Evolutionary conservation across 2,888 invertebrate species (phyloP).

Genomic region (Drosophila mulleri): DNA sequence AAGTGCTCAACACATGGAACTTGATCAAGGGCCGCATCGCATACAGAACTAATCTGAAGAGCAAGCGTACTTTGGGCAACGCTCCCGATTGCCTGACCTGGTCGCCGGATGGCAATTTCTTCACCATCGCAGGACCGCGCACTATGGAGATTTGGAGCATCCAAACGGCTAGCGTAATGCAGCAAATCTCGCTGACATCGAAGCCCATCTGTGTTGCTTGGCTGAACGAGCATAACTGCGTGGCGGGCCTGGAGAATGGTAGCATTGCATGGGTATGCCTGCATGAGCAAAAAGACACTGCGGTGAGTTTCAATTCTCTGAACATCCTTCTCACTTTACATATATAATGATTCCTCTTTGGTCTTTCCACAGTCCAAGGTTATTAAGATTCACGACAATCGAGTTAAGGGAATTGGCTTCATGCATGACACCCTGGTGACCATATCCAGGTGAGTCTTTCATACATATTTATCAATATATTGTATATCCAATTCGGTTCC

Average conservation of each 20-base stretch:
- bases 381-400: constrained; percentile 87
- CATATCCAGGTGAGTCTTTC: constrained; percentile 87
- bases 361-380: constrained; percentile 38
- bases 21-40: constrained; percentile 95
- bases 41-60: constrained; percentile 94
- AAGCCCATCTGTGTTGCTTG: constrained; percentile 91
- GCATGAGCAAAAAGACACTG: constrained; percentile 85
- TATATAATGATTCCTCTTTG: not conserved
- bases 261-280: constrained; percentile 88
- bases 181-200: constrained; percentile 88
- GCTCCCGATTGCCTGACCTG: constrained; percentile 87
- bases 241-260: constrained; percentile 92
- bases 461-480: not conserved
- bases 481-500: not conserved
- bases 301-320: constrained; percentile 30
- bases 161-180: constrained; percentile 90
- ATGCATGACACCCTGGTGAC: constrained; percentile 88
- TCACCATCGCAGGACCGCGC: constrained; percentile 90
- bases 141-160: constrained; percentile 93
- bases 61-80: constrained; percentile 86
- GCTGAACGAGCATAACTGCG: constrained; percentile 87
- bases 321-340: not conserved
- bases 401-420: constrained; percentile 89
- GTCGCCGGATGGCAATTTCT: constrained; percentile 91
- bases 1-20: constrained; percentile 96